phyloP scores from a whole-genome alignment of 2,888 invertebrate species.

The Eubasilissa splendida region DNA sequence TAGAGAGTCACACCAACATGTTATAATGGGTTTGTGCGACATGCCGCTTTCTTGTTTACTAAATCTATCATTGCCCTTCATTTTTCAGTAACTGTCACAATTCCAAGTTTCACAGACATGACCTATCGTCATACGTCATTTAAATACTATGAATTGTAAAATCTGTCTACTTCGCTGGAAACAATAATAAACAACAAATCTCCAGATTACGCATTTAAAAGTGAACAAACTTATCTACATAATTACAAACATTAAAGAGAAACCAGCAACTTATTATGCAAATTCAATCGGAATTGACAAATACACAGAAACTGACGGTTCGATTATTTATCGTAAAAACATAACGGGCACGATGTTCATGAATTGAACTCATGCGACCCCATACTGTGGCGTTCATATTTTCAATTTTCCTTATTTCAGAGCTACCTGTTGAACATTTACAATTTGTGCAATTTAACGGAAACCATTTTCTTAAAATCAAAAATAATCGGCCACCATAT shows the following conservation, averaged over 20 bases:
- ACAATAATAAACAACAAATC: slow-evolving; percentile 26
- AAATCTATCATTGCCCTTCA: slow-evolving; percentile 75
- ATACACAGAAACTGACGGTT: slow-evolving; percentile 54
- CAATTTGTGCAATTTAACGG: too few species aligned
- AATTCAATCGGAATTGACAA: slow-evolving; percentile 48
- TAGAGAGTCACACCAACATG: slow-evolving; percentile 74
- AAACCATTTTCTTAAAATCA: too few species aligned
- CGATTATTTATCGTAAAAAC: slow-evolving; percentile 53
- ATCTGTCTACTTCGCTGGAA: slow-evolving; percentile 11
- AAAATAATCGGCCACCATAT: too few species aligned
- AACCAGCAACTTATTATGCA: slow-evolving; percentile 48
- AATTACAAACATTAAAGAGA: slow-evolving; percentile 43
- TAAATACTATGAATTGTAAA: slow-evolving; percentile 30
- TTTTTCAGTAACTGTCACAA: slow-evolving; percentile 66
- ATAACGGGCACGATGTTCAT: slow-evolving; percentile 41
- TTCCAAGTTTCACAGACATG: slow-evolving; percentile 49
- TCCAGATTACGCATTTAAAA: slow-evolving; percentile 7
- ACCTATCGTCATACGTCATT: slow-evolving; percentile 51
- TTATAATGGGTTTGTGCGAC: slow-evolving; percentile 82
- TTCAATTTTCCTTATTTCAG: too few species aligned
- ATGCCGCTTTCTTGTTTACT: slow-evolving; percentile 72
- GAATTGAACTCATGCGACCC: slow-evolving; percentile 12
- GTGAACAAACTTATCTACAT: slow-evolving; percentile 24
- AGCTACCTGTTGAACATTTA: too few species aligned
- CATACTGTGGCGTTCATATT: too few species aligned